Percentiles rank a stretch among this genome's conserved stretches.
phyloP scores from a whole-genome alignment of 2,888 invertebrate species.

The Aphrophora alni region DNA sequence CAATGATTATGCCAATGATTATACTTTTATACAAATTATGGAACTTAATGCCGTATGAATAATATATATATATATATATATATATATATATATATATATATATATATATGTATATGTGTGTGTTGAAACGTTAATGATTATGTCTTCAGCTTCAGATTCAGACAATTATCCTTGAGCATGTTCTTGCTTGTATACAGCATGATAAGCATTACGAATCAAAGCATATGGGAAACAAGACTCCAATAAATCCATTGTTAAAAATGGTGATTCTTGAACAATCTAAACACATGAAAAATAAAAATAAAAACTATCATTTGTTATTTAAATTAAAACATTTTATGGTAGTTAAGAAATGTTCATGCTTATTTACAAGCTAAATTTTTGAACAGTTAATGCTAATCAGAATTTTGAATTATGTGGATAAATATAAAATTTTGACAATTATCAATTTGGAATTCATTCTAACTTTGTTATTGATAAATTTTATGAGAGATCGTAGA shows the following conservation, averaged over 20 bases:
- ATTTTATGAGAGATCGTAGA: too few species aligned
- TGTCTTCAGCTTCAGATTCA: neutral
- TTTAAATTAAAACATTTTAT: neutral
- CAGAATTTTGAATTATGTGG: too few species aligned
- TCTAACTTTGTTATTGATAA: too few species aligned
- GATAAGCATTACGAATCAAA: constrained; percentile 96
- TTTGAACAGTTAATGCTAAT: too few species aligned
- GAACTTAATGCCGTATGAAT: neutral
- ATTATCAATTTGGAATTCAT: too few species aligned
- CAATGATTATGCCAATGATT: neutral
- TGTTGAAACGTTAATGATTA: too few species aligned
- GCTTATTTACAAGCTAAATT: too few species aligned
- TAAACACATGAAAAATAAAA: constrained; percentile 59
- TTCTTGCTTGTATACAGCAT: constrained; percentile 92
- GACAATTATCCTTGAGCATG: constrained; percentile 60
- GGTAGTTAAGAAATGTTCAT: neutral
- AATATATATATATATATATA: too few species aligned
- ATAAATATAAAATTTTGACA: too few species aligned
- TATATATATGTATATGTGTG: too few species aligned
- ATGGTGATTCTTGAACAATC: constrained; percentile 98
- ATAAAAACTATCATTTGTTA: neutral
- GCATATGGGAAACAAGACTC: constrained; percentile 99
- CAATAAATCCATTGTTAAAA: constrained; percentile 96
- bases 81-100: too few species aligned
- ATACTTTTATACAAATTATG: neutral